A percentile compares a stretch with the other conserved stretches of the same genome.
Evolutionary conservation across 2,797 vertebrate species (phyloP).

Genomic region (Neosilurus hyrtlii): DNA sequence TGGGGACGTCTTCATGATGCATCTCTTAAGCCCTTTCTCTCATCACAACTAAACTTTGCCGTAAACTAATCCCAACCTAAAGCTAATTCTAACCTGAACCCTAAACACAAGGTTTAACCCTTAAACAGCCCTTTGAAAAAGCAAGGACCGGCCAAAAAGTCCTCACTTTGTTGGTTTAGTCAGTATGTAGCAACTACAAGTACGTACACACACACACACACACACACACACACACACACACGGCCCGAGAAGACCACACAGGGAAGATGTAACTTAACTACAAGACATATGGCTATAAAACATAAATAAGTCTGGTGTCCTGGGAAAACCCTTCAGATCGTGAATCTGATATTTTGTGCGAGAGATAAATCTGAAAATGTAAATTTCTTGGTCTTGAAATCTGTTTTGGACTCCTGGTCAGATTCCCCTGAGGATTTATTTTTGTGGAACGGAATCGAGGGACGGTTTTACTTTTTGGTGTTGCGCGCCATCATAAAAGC

Average conservation of each 20-base stretch:
- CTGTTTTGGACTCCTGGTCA: neutral
- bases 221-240: neutral
- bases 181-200: no score
- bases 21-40: no score
- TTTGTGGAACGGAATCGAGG: neutral
- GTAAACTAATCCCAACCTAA: no score
- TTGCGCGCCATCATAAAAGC: no score
- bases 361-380: neutral
- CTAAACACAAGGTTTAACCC: no score
- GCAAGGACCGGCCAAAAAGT: no score
- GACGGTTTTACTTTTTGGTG: neutral
- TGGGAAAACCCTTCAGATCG: neutral
- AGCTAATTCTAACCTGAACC: no score
- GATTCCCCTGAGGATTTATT: neutral
- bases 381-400: neutral
- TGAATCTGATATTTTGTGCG: neutral
- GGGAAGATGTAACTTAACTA: neutral
- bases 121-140: no score
- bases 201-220: neutral
- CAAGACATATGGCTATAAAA: neutral
- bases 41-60: no score
- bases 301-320: neutral
- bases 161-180: no score
- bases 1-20: no score
- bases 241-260: neutral